Evolutionary conservation across 2,888 invertebrate genomes (phyloP).

Genomic region (Lysandra bellargus): DNA sequence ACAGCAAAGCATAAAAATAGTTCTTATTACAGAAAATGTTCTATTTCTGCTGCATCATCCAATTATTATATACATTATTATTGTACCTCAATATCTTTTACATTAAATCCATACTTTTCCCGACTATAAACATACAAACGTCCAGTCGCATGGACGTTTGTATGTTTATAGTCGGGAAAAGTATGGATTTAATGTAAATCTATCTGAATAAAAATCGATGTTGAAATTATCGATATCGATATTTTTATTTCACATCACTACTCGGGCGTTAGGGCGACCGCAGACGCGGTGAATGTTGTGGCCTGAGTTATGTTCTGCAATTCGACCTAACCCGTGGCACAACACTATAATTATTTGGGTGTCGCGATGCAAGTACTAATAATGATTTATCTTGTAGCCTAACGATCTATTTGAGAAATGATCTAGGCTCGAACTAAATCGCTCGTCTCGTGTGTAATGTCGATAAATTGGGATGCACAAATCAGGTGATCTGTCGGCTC

Average conservation of each 20-base stretch:
- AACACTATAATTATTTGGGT: slow-evolving; percentile 34
- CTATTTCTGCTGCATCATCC: too few species aligned
- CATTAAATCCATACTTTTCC: too few species aligned
- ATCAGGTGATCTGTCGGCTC: neutral
- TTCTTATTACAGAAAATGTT: too few species aligned
- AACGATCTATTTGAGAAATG: slow-evolving; percentile 19
- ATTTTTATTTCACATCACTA: slow-evolving; percentile 30
- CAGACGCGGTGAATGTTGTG: slow-evolving; percentile 42
- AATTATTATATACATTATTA: too few species aligned
- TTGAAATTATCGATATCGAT: neutral
- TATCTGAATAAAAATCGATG: too few species aligned
- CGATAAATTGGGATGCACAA: neutral
- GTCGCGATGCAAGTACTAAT: slow-evolving; percentile 25
- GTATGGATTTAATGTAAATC: too few species aligned
- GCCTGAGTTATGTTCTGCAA: slow-evolving; percentile 48
- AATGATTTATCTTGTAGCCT: slow-evolving; percentile 25
- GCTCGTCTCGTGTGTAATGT: neutral
- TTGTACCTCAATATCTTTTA: too few species aligned
- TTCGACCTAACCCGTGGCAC: slow-evolving; percentile 37
- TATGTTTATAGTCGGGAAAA: too few species aligned
- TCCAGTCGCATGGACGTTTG: too few species aligned
- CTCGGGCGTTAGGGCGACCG: slow-evolving; percentile 42
- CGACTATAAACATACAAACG: too few species aligned
- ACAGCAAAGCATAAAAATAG: too few species aligned
- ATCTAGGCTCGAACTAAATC: slow-evolving; percentile 1